Conservation (phyloP, 2,797 vertebrate species). For the Helostoma temminkii region DNA sequence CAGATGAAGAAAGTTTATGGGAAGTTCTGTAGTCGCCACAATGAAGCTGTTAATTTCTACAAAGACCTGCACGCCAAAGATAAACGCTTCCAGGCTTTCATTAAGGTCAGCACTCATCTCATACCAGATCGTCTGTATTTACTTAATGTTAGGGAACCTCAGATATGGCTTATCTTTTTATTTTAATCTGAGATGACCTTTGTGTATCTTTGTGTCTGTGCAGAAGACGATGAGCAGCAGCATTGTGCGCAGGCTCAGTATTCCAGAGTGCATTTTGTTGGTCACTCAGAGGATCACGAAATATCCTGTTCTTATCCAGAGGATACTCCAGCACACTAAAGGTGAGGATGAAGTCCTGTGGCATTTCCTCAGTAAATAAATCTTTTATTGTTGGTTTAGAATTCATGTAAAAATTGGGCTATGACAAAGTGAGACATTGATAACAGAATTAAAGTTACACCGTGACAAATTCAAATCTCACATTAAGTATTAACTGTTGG, state of each 20-base stretch:
- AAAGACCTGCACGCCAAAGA: conserved; percentile 92
- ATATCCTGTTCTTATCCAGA: conserved; percentile 92
- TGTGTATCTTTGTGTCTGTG: conserved; percentile 38
- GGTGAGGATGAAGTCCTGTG: conserved; percentile 71
- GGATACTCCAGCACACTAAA: conserved; percentile 92
- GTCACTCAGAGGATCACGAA: conserved; percentile 96
- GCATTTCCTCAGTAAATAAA: not conserved
- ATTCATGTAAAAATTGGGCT: no score
- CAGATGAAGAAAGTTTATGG: conserved; percentile 92
- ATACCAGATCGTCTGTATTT: not conserved
- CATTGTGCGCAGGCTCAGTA: conserved; percentile 89
- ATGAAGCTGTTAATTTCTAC: conserved; percentile 91
- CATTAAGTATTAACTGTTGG: no score
- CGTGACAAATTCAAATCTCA: no score
- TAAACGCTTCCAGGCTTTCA: conserved; percentile 93
- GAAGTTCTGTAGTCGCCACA: conserved; percentile 94
- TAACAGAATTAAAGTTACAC: no score
- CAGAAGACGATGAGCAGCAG: conserved; percentile 94
- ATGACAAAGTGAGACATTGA: no score
- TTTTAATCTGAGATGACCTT: not conserved
- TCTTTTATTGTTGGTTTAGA: no score
- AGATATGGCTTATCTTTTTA: not conserved
- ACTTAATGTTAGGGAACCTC: not conserved
- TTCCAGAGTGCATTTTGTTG: conserved; percentile 92
- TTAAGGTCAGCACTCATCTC: conserved; percentile 83